These are phyloP conservation scores for Phalacrocorax pelagicus DNA, from an alignment of 2,113 vertebrate genomes.

Conservation along the genomic window DNA sequence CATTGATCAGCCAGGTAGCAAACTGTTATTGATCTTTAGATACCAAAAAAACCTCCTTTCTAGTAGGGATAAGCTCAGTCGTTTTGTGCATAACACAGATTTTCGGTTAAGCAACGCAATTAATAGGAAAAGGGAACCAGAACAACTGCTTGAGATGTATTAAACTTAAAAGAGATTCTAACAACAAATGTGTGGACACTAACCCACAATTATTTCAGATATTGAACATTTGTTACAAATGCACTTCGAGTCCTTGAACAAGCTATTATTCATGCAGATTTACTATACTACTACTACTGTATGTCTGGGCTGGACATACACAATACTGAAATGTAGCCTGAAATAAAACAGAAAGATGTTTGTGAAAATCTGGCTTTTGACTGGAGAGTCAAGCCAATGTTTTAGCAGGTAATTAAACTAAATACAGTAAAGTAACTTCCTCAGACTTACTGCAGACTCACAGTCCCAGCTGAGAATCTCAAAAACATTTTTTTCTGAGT, in stretches of 20 bases:
- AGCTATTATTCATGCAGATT: not conserved
- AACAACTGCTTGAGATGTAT: slow-evolving; percentile 39
- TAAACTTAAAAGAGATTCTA: slow-evolving; percentile 43
- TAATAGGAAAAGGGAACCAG: slow-evolving; percentile 44
- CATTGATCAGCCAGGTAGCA: slow-evolving; percentile 85
- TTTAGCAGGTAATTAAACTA: not conserved
- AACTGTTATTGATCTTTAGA: slow-evolving; percentile 88
- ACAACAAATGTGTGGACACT: not conserved
- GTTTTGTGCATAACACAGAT: slow-evolving; percentile 78
- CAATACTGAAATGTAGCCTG: not conserved
- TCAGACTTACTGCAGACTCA: not conserved
- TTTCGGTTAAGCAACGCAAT: slow-evolving; percentile 72
- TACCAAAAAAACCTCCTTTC: slow-evolving; percentile 86
- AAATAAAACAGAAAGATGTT: not conserved
- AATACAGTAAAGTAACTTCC: not conserved
- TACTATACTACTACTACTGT: not conserved
- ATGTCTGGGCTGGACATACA: not conserved
- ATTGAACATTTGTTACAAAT: not conserved
- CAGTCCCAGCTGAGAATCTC: not conserved
- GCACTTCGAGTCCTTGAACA: not conserved
- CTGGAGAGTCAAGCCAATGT: not conserved
- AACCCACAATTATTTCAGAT: not conserved
- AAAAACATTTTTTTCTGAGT: not conserved
- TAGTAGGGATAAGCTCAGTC: slow-evolving; percentile 70
- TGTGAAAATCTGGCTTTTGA: not conserved